phyloP scores from a whole-genome alignment of 2,113 vertebrate genomes.

The Dasyurus viverrinus region DNA sequence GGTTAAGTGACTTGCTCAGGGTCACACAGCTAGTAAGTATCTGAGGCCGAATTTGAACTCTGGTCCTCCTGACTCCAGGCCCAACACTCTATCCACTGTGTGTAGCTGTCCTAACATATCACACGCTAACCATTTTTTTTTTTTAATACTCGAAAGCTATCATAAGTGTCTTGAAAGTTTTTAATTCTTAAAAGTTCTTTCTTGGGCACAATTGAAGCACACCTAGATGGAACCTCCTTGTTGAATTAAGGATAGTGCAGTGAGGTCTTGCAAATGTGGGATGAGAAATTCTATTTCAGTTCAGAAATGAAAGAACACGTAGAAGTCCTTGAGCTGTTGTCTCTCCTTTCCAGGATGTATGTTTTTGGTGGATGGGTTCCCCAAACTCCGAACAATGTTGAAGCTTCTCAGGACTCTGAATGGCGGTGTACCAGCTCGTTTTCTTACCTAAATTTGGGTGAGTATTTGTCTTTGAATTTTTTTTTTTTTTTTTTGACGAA shows the following conservation, averaged over 20 bases:
- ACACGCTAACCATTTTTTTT: not conserved
- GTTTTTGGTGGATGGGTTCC: conserved; percentile 98
- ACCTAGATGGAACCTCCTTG: not conserved
- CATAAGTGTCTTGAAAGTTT: not conserved
- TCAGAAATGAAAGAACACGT: not conserved
- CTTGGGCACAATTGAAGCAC: not conserved
- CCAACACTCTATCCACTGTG: not conserved
- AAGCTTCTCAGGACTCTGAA: conserved; percentile 86
- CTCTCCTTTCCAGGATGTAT: conserved; percentile 91
- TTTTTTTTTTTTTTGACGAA: conserved; percentile 63
- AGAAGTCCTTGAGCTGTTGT: not conserved
- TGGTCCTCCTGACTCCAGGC: not conserved
- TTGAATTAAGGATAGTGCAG: not conserved
- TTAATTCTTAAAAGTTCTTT: not conserved
- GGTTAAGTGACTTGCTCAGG: not conserved
- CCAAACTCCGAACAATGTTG: conserved; percentile 84
- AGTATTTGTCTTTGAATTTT: conserved; percentile 78
- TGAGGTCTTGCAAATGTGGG: not conserved
- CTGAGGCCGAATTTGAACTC: not conserved
- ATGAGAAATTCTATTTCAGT: not conserved
- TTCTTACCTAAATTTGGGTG: conserved; percentile 92
- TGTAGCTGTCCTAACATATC: not conserved
- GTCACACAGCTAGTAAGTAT: not conserved
- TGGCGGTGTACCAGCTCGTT: conserved; percentile 96
- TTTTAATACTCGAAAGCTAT: not conserved